Evolutionary conservation across 2,113 vertebrate species (phyloP).

Genomic region (Cromileptes altivelis): DNA sequence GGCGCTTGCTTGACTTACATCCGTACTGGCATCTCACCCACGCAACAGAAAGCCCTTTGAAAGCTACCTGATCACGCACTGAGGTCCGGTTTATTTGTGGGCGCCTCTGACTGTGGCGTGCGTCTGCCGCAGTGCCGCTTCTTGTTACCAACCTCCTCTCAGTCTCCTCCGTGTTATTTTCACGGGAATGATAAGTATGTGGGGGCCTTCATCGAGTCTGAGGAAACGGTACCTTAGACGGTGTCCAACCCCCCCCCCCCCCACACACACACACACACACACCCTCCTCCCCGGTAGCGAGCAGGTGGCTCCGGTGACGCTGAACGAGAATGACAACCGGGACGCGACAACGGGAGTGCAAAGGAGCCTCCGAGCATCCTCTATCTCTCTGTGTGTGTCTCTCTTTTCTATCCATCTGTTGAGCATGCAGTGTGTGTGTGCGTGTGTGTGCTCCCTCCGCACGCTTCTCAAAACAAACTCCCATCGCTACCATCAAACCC

Average conservation of each 20-base stretch:
- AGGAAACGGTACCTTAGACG: slow-evolving; percentile 18
- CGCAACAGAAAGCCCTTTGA: slow-evolving; percentile 72
- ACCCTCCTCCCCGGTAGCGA: slow-evolving; percentile 20
- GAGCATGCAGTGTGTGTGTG: slow-evolving; percentile 59
- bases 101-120: slow-evolving; percentile 3
- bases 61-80: slow-evolving; percentile 60
- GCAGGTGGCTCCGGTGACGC: slow-evolving; percentile 79
- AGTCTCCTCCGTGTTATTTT: slow-evolving; percentile 15
- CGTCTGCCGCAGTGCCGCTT: slow-evolving; percentile 77
- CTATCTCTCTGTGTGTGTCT: slow-evolving; percentile 10
- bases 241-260: not conserved
- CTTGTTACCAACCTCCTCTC: slow-evolving; percentile 2
- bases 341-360: slow-evolving; percentile 57
- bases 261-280: no score
- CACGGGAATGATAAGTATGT: not conserved
- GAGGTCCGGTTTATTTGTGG: slow-evolving; percentile 39
- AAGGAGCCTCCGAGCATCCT: slow-evolving; percentile 63
- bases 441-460: slow-evolving; percentile 43
- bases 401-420: slow-evolving; percentile 81
- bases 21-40: slow-evolving; percentile 59
- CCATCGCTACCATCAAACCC: slow-evolving; percentile 11
- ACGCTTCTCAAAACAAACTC: slow-evolving; percentile 50
- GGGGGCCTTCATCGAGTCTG: slow-evolving; percentile 1
- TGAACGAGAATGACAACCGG: slow-evolving; percentile 68
- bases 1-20: slow-evolving; percentile 44